Percentiles rank a stretch among this genome's conserved stretches.
phyloP scores from a whole-genome alignment of 1,140 invertebrate species.

The Vanessa atalanta region DNA sequence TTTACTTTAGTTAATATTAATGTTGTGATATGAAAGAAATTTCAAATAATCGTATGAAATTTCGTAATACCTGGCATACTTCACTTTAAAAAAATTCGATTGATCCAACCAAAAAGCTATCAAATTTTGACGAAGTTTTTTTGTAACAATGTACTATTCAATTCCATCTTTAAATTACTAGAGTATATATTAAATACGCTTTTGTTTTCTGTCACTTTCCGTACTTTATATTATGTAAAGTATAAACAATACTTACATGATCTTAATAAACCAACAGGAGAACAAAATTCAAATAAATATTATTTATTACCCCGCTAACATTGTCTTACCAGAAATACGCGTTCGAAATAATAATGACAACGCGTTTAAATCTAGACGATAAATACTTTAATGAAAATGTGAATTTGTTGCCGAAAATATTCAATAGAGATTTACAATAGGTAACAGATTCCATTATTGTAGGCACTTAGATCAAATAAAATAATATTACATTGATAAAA shows the following conservation, averaged over 20 bases:
- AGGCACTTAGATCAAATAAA: constrained; percentile 73
- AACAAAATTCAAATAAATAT: not conserved
- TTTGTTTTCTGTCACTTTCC: not conserved
- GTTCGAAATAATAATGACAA: not conserved
- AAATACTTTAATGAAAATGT: not conserved
- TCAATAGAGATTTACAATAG: constrained; percentile 11
- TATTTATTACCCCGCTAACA: not conserved
- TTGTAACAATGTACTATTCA: not conserved
- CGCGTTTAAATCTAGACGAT: not conserved
- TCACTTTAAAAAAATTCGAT: not conserved
- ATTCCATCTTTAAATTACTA: not conserved
- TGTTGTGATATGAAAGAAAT: not conserved
- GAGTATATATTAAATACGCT: not conserved
- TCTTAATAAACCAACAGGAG: not conserved
- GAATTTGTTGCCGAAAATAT: constrained; percentile 7
- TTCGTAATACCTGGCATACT: not conserved
- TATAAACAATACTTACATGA: not conserved
- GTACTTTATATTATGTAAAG: no score
- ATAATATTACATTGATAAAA: constrained; percentile 54
- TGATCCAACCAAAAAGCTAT: not conserved
- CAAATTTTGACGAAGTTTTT: constrained; percentile 1
- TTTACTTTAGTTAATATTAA: not conserved
- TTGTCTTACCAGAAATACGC: not conserved
- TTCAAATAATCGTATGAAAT: not conserved
- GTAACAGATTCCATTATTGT: constrained; percentile 45